Conservation (phyloP, 2,888 invertebrate species). For the Hipparchia sbordonii region DNA sequence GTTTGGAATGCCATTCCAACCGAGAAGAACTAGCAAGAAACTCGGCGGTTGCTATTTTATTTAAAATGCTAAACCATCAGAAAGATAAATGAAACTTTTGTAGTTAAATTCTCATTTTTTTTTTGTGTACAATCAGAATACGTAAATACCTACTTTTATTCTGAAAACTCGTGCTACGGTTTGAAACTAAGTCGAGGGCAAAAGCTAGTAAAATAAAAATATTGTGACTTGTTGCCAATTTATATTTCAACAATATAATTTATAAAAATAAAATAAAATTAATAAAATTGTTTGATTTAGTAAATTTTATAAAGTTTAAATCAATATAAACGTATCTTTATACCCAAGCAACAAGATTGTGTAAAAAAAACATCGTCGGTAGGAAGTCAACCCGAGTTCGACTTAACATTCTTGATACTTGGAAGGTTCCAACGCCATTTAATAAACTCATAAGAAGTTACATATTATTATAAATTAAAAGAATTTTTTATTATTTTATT, state of each 20-base stretch:
- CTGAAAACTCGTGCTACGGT: too few relatives aligned
- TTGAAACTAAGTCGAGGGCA: too few relatives aligned
- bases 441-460: background rate
- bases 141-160: too few relatives aligned
- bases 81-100: background rate
- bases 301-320: constrained; percentile 24
- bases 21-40: too few relatives aligned
- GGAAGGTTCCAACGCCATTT: constrained; percentile 43
- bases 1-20: too few relatives aligned
- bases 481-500: too few relatives aligned
- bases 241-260: background rate
- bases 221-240: too few relatives aligned
- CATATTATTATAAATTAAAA: background rate
- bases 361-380: constrained; percentile 82
- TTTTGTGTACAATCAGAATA: too few relatives aligned
- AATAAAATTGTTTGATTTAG: background rate
- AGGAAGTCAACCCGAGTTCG: constrained; percentile 76
- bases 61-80: too few relatives aligned
- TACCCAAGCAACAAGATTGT: constrained; percentile 79
- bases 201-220: too few relatives aligned
- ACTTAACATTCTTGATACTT: constrained; percentile 64
- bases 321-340: constrained; percentile 65
- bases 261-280: background rate
- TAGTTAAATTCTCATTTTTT: too few relatives aligned
- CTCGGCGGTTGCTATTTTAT: too few relatives aligned